Base-by-base conservation (phyloP, 2,888 invertebrate species). In the Leucania comma region DNA sequence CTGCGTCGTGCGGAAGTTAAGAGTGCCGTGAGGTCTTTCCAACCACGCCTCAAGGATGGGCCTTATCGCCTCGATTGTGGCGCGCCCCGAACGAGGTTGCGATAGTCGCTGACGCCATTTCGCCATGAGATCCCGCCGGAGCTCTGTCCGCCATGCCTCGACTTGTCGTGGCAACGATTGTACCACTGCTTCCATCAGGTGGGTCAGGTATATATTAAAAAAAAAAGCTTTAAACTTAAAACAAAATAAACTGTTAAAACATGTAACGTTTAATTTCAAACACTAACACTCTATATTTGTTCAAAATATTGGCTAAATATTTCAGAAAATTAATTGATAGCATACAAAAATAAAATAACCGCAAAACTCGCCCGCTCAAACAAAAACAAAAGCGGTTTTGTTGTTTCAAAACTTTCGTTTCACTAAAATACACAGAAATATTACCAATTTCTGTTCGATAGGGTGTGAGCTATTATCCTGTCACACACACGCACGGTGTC, bases 391-490 rank as follows among this genome's bases (percentile, higher is more conserved):
- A 53, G 46, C 42, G 10, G 22, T 61, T 80, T 58, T 80, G 50
- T 78, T 78, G 67, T 63, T 57, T 70, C 60, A 57, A 75, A 80
- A 80, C 57, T 68, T 80, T 74, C 65, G 29, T 75, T 74, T 70
- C 42, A 66, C 54, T 84, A 90, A 91, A 91, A 89, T 91, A 91
- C 89, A 90, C 88, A 88, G 79, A 89, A 87, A 91, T 92, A 92
- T 91, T 91, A 89, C 88, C 89, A 90, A 93, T 92, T 92, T 91
- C 75, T 78, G 78, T 87, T 81, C 83, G 87, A 82, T 75, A 89
- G 94, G 95, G 95, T 91, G 95, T 94, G 89, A 92, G 92, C 91
- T 90, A 95, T 95, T 95, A 94, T 93, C 86, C 94, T 94, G 95
- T 95, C 95, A 95, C 84, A 88, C 76, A 87, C 95, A 95, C 91